Conservation (phyloP, 2,888 invertebrate species). For the Endotricha flammealis region DNA sequence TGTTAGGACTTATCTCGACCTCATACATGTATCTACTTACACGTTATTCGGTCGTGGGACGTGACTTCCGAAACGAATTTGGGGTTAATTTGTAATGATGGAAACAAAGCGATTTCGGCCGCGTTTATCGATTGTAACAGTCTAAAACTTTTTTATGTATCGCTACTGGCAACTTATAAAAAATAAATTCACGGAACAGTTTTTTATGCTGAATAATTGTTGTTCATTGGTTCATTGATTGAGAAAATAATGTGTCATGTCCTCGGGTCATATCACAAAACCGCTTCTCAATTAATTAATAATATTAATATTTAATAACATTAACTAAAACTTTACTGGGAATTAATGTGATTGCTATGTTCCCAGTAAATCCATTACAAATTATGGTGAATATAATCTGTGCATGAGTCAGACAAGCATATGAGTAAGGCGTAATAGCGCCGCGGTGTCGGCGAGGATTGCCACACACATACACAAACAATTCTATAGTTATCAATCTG, state of each 20-base stretch:
- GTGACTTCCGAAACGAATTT: slow-evolving; percentile 45
- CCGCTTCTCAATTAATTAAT: slow-evolving; percentile 6
- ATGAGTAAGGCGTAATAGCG: slow-evolving; percentile 40
- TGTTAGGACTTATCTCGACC: slow-evolving; percentile 30
- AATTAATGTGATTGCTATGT: slow-evolving; percentile 45
- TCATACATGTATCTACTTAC: slow-evolving; percentile 42
- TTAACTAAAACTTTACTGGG: slow-evolving; percentile 27
- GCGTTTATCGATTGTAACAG: background rate
- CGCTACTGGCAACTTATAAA: no score
- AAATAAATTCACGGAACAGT: no score
- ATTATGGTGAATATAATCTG: slow-evolving; percentile 40
- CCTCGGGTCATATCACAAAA: background rate
- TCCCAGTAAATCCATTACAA: slow-evolving; percentile 60
- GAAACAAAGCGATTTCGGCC: background rate
- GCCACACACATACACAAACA: slow-evolving; percentile 60
- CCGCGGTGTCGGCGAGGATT: slow-evolving; percentile 28
- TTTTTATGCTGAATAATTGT: no score
- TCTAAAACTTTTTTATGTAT: slow-evolving; percentile 10
- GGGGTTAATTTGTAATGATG: background rate
- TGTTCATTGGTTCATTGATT: no score
- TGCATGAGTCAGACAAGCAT: slow-evolving; percentile 56
- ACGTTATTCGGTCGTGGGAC: slow-evolving; percentile 39
- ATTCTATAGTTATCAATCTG: slow-evolving; percentile 55
- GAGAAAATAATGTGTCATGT: no score
- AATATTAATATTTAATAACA: slow-evolving; percentile 18